phyloP scores from a whole-genome alignment of 2,797 vertebrate genomes.

The Arvicola amphibius region DNA sequence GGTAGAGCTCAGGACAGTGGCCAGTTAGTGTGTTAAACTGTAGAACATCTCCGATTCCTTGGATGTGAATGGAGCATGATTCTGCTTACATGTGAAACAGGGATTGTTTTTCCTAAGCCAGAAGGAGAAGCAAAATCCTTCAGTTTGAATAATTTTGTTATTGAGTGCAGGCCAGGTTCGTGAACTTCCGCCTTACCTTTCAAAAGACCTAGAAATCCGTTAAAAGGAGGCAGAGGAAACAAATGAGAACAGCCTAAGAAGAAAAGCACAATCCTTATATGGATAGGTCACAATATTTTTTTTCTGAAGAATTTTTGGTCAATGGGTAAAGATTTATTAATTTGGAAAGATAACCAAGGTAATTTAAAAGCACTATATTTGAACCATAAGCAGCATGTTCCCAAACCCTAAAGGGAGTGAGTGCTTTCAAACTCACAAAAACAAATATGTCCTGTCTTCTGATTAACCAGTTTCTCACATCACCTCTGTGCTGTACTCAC shows the following conservation, averaged over 20 bases:
- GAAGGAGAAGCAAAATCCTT: constrained; percentile 84
- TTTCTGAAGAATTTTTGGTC: constrained; percentile 56
- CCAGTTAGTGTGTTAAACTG: constrained; percentile 89
- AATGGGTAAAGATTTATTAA: constrained; percentile 63
- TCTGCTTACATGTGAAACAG: constrained; percentile 85
- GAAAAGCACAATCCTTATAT: constrained; percentile 88
- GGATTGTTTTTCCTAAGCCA: constrained; percentile 83
- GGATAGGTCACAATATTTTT: constrained; percentile 81
- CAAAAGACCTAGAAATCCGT: constrained; percentile 92
- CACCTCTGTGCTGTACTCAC: neutral
- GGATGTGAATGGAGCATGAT: constrained; percentile 87
- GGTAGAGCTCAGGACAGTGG: constrained; percentile 75
- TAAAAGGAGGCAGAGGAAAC: constrained; percentile 93
- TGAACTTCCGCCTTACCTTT: constrained; percentile 93
- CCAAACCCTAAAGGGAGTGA: neutral
- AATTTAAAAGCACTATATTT: neutral
- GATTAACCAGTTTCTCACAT: neutral
- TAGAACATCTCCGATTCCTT: constrained; percentile 84
- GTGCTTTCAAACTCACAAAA: neutral
- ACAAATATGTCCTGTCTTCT: neutral
- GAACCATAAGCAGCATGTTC: neutral
- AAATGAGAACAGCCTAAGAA: constrained; percentile 92
- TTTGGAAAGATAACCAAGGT: constrained; percentile 45
- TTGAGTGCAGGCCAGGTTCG: constrained; percentile 88
- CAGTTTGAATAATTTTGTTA: constrained; percentile 86